Conservation (phyloP, 1,140 invertebrate species). For the Drosophila asahinai region DNA sequence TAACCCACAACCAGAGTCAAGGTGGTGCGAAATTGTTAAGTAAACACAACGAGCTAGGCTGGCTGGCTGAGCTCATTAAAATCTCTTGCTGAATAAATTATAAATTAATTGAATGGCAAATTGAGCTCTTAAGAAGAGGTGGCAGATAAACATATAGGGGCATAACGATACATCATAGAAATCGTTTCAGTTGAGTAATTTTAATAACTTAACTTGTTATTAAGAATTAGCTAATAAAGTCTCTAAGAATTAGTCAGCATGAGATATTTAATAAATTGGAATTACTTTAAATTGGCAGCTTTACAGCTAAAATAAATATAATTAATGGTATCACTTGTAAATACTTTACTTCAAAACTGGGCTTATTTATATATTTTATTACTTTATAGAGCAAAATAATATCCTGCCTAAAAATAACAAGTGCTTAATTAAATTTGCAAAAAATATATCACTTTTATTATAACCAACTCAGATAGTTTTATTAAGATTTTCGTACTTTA, state of each 20-base stretch:
- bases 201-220: conserved; percentile 5
- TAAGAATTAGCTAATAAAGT: conserved; percentile 5
- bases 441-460: background rate
- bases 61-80: conserved; percentile 25
- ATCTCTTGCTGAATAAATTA: conserved; percentile 20
- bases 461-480: background rate
- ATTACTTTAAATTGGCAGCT: too few relatives aligned
- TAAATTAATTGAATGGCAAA: conserved; percentile 28
- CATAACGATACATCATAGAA: conserved; percentile 4
- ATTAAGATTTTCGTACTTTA: conserved; percentile 9
- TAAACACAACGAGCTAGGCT: conserved; percentile 5
- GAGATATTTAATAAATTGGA: background rate
- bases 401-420: background rate
- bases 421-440: too few relatives aligned
- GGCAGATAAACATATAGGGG: conserved; percentile 21
- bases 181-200: conserved; percentile 7
- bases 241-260: background rate
- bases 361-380: background rate
- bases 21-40: conserved; percentile 19
- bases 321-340: too few relatives aligned
- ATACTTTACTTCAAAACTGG: background rate
- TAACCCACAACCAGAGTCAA: background rate
- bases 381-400: background rate
- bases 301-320: too few relatives aligned
- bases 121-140: conserved; percentile 20